Evolutionary conservation across 2,113 vertebrate species (phyloP), one percentile per base, ranked within the genome.

Genomic region (Australoheros scitulus): DNA sequence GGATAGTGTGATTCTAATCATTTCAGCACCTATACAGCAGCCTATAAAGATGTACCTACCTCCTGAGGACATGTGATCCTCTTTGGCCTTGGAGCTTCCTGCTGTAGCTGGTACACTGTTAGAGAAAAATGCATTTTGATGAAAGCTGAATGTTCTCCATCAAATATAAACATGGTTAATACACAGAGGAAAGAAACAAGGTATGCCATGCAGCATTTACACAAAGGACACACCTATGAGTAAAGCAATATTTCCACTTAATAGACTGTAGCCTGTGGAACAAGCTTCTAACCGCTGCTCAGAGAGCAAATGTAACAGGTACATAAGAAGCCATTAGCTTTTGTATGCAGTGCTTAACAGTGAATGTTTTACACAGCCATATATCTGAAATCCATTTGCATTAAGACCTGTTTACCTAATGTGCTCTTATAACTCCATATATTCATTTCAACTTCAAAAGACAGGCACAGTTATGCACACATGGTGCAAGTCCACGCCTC

Each of bases 61-160:
- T 99, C 98, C 85, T 95, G 96, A 89, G 97, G 95, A 96, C 97
- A 99, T 81, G 97, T 96, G 90, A 98, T 97, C 95, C 98, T 97
- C 95, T 98, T 99, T 95, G 98, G 98, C 87, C 97, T 96, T 11
- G 97, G 97, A 4, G 98, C 97, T 89, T 99, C 98, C 94, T 99
- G 98, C 93, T 99, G 98, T 81, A 99, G 93, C 88, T 99, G 98
- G 95, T 99, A 99, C 90, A 99, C 98, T 99, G 96, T 88, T 87
- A 93, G 93, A 95, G 56, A 95, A 92, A 95, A 81, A 93, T 24
- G 58, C 14, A 86, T 36, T 75, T 88, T 82, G 87, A 87, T 78
- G 3, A 79, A 75, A 50, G 41, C 60, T 59, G 41, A 52, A 58
- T 41, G 82, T 75, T 26, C 61, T 9, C 8, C 20, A 74, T 74